Conservation (phyloP, 2,888 invertebrate genomes). For the Acleris cristana region DNA sequence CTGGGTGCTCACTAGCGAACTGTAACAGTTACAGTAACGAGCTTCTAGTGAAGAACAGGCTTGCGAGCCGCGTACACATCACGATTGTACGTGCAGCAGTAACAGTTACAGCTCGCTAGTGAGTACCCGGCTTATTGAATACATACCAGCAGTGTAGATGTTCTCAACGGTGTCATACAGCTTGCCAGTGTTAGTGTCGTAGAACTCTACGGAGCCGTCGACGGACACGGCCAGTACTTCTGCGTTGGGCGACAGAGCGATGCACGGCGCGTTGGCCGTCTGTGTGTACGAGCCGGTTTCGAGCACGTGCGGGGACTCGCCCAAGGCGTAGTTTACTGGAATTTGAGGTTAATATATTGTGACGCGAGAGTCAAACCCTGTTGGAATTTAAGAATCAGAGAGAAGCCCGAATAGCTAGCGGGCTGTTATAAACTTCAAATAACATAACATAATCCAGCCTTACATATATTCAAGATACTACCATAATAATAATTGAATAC, state of each 20-base stretch:
- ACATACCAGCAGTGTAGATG: conserved; percentile 81
- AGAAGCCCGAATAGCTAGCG: too few species aligned
- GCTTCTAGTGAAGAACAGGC: too few species aligned
- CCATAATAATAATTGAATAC: too few species aligned
- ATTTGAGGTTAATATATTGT: conserved; percentile 43
- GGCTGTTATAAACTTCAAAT: too few species aligned
- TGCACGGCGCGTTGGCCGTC: conserved; percentile 79
- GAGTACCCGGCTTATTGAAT: not conserved
- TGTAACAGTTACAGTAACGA: too few species aligned
- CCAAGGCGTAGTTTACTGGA: conserved; percentile 90
- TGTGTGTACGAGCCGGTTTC: conserved; percentile 86
- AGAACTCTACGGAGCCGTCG: conserved; percentile 86
- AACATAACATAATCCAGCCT: too few species aligned
- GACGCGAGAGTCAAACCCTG: not conserved
- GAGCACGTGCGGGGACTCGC: conserved; percentile 90
- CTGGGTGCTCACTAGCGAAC: too few species aligned
- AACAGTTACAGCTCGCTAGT: too few species aligned
- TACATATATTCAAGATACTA: too few species aligned
- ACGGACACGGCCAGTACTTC: conserved; percentile 89
- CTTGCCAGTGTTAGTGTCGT: conserved; percentile 86
- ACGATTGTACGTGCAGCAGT: too few species aligned
- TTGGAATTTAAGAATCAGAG: too few species aligned
- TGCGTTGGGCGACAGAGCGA: conserved; percentile 91
- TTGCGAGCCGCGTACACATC: too few species aligned
- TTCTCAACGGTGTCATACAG: conserved; percentile 87